Base-by-base conservation (phyloP, 2,797 vertebrate genomes). In the Catharus ustulatus region DNA sequence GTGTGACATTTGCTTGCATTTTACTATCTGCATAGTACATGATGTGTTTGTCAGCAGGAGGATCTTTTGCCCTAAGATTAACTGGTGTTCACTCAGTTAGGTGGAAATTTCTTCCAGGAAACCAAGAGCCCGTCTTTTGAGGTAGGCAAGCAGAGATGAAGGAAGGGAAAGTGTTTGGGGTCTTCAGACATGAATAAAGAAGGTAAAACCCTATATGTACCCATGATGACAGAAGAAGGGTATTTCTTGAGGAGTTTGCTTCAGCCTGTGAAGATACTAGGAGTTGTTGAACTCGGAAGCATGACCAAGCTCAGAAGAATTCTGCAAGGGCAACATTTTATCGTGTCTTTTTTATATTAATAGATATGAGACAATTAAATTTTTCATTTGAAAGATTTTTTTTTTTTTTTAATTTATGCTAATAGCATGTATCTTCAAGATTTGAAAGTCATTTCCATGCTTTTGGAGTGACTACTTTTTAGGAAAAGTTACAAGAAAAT, bases 211-310 rank as follows among this genome's bases (percentile, higher is more conserved):
- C 19, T 21, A 10, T 42, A 4, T 38, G 30, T 5, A n/a, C 8
- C 5, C 30, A 29, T 0, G 0, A 3, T 54, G 22, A 54, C 21
- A 51, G 21, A 57, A 64, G 15, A n/a, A 64, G 7, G 23, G 36
- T 16, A 3, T 67, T 77, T 59, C 14, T 17, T 57, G 13, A 68
- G 8, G 15, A 71, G 12, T 75, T 69, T n/a, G 1, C 9, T 73
- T 79, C 40, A 82, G 6, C 2, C 10, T 2, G 2, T 43, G 18
- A 73, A 73, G 24, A 38, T 43, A 7, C 3, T 26, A 42, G 11
- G 40, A 73, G 52, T 0, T 90, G 21, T 36, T 83, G 23, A 26
- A 66, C 24, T 24, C 21, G 38, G 80, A 91, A 67, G 12, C 8
- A 61, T 34, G 23, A 91, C 5, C 7, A 89, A 36, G 4, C 7